Evolutionary conservation across 2,797 vertebrate species (phyloP), one percentile per base, ranked within the genome.

Genomic region (Cichlasoma orientale): DNA sequence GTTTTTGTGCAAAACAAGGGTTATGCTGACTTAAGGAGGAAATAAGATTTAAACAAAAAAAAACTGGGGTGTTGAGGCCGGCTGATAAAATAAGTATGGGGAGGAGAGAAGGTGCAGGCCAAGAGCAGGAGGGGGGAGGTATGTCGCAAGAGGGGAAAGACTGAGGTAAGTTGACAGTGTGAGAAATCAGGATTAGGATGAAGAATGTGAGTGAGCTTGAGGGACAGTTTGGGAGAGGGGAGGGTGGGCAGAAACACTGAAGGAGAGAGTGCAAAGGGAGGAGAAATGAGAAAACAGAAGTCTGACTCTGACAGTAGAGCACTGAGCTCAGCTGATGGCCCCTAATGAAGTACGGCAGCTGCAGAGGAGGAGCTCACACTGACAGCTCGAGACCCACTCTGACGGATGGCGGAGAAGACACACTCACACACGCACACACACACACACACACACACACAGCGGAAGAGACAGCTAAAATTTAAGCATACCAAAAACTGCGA

Each of bases 311-410:
- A 92, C 92, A 92, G 91, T 82, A 3, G 79, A 82, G 88, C 81
- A 80, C 83, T 84, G 90, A 91, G 89, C 88, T 89, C 82, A 83
- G 87, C 84, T 92, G 93, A 94, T 91, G 92, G 89, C 84, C 84
- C 80, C 86, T 93, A 93, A 94, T 92, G 92, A 94, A 92, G 91
- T 87, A 82, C 72, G 76, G 90, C 91, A 92, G 92, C 90, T 92
- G 92, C 86, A 86, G 86, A 92, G 92, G 92, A 92, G 92, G 92
- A 91, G 88, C 83, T 74, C 79, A 18, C 52, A 33, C 80, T 93
- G 92, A 92, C 91, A 91, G 89, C 66, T 76, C 13, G 21, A 77
- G 85, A 84, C 75, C 82, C 75, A 80, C 66, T 82, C 82, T 91
- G 83, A 93, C 25, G 77, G 81, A 91, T 86, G 70, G 54, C 72